These are phyloP conservation scores for Leptopilina boulardi DNA, from an alignment of 1,140 invertebrate species.

Conservation along the genomic window DNA sequence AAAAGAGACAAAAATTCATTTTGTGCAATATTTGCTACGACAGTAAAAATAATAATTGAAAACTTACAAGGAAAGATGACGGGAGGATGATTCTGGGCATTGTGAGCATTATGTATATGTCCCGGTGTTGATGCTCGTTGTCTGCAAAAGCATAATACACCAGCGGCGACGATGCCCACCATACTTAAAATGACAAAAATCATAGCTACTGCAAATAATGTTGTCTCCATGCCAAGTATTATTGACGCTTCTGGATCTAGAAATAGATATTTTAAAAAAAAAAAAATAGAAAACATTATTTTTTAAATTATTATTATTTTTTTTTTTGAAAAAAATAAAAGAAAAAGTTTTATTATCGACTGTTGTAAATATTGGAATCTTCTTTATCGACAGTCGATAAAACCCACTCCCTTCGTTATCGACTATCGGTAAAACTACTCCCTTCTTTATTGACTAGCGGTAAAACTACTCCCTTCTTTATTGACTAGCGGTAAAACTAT, in stretches of 20 bases:
- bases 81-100: conserved; percentile 71
- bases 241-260: conserved; percentile 85
- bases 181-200: conserved; percentile 82
- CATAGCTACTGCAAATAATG: conserved; percentile 84
- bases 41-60: conserved; percentile 10
- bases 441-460: no score
- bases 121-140: conserved; percentile 76
- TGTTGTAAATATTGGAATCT: neutral
- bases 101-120: conserved; percentile 76
- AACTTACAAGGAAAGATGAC: conserved; percentile 74
- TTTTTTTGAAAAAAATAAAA: neutral
- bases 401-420: neutral
- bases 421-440: no score
- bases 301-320: neutral
- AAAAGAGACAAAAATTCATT: conserved; percentile 4
- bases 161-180: conserved; percentile 81
- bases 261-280: conserved; percentile 57
- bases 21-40: conserved; percentile 9
- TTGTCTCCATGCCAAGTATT: conserved; percentile 84
- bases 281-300: conserved; percentile 51
- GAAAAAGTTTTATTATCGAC: no score
- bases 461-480: no score
- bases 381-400: neutral
- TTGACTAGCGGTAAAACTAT: no score
- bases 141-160: conserved; percentile 85